These are phyloP conservation scores for Trichogramma dendrolimi DNA, from an alignment of 2,888 invertebrate genomes.

Conservation along the genomic window DNA sequence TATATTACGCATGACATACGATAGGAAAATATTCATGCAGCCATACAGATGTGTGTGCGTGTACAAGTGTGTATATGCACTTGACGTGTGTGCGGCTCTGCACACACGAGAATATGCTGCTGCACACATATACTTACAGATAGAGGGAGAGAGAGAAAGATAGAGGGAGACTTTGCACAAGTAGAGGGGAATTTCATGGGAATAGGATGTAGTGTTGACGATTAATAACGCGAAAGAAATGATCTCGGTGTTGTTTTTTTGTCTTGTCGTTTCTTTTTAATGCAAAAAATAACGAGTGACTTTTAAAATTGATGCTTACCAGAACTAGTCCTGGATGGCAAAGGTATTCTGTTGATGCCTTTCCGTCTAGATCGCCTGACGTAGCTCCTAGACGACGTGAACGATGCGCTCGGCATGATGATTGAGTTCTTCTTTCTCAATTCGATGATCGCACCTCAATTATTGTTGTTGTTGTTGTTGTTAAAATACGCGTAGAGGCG, in stretches of 20 bases:
- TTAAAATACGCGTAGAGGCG: too few species aligned
- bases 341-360: constrained; percentile 81
- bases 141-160: constrained; percentile 23
- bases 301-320: constrained; percentile 57
- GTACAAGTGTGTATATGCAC: constrained; percentile 14
- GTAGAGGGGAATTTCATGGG: constrained; percentile 3
- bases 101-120: constrained; percentile 16
- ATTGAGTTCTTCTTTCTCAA: not conserved
- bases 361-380: constrained; percentile 87
- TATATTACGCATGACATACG: too few species aligned
- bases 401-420: constrained; percentile 93
- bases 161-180: constrained; percentile 16
- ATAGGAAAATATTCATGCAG: constrained; percentile 26
- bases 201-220: too few species aligned
- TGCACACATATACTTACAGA: not conserved
- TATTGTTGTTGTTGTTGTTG: too few species aligned
- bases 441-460: not conserved
- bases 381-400: constrained; percentile 88
- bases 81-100: constrained; percentile 4
- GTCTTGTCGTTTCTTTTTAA: not conserved
- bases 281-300: constrained; percentile 20
- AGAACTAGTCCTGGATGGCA: constrained; percentile 76
- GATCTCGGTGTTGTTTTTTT: too few species aligned
- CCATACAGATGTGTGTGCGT: constrained; percentile 16
- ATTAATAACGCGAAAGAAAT: too few species aligned